A percentile compares a stretch with the other conserved stretches of the same genome.
Evolutionary conservation across 2,888 invertebrate species (phyloP).

Genomic region (Steinernema hermaphroditum): DNA sequence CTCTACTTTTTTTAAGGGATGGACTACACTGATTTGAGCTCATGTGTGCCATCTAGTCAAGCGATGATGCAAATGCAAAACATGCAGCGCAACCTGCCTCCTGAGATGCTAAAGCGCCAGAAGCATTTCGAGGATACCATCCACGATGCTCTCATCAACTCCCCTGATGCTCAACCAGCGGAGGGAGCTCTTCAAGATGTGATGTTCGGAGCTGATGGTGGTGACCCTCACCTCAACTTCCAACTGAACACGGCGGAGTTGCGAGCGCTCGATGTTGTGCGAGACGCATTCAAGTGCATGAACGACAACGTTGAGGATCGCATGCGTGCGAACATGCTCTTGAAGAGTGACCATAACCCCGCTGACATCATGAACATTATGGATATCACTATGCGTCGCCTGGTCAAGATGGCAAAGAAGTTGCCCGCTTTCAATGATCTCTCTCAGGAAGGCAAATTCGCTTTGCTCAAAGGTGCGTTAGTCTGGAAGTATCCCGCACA

Average conservation of each 20-base stretch:
- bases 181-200: constrained; percentile 2
- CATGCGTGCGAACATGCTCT: constrained; percentile 3
- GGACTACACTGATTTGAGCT: constrained; percentile 15
- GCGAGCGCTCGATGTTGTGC: constrained; percentile 51
- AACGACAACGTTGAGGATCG: constrained; percentile 56
- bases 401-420: constrained; percentile 63
- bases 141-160: constrained; percentile 33
- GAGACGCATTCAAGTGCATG: constrained; percentile 57
- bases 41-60: constrained; percentile 2
- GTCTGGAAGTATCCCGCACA: too few relatives aligned
- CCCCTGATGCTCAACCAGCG: neutral
- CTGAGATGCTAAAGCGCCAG: constrained; percentile 20
- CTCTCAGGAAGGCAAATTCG: constrained; percentile 62
- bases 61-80: constrained; percentile 10
- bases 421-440: constrained; percentile 59
- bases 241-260: constrained; percentile 57
- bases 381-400: constrained; percentile 63
- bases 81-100: constrained; percentile 11
- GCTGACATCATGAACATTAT: constrained; percentile 63
- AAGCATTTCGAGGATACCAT: constrained; percentile 37
- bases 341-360: constrained; percentile 50
- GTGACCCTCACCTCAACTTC: constrained; percentile 39
- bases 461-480: constrained; percentile 56
- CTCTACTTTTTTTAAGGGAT: neutral
- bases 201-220: constrained; percentile 1